Evolutionary conservation across 2,113 vertebrate genomes (phyloP), one percentile per base, ranked within the genome.

Genomic region (Kobus ellipsiprymnus): DNA sequence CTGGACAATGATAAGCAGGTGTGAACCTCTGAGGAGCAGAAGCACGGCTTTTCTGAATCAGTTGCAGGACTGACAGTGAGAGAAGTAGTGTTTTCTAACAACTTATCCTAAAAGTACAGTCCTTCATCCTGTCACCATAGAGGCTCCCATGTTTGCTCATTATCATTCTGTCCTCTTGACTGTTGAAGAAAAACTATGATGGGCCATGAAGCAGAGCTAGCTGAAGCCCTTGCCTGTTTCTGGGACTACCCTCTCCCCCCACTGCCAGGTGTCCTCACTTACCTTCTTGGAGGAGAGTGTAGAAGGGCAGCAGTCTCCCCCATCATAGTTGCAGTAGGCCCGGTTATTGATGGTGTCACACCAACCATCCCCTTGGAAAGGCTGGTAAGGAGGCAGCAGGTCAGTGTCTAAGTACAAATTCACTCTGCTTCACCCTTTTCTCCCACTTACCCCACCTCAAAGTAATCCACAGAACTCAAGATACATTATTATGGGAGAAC

Each of bases 311-410:
- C 99, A 99, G 98, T 99, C 99, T 85, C 99, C 99, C 64, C 99
- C 99, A 0, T 99, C 99, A 0, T 99, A 99, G 97, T 99, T 99
- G 98, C 99, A 99, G 98, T 99, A 99, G 0, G 99, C 99, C 60
- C 99, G 98, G 98, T 99, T 99, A 98, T 99, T 99, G 98, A 99
- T 99, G 71, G 99, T 99, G 98, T 99, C 99, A 50, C 99, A 99
- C 99, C 99, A 99, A 78, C 99, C 99, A 0, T 99, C 99, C 40
- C 99, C 99, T 98, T 99, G 99, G 97, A 99, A 99, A 91, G 99
- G 99, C 99, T 99, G 93, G 55, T 91, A 83, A 98, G 64, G 97
- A 91, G 81, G 96, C 44, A 0, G 0, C 33, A 80, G 48, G 48
- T 97, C 71, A 97, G 83, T 6, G 15, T 57, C 84, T 60, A 29